phyloP scores from a whole-genome alignment of 2,113 vertebrate species.

The Callionymus lyra region DNA sequence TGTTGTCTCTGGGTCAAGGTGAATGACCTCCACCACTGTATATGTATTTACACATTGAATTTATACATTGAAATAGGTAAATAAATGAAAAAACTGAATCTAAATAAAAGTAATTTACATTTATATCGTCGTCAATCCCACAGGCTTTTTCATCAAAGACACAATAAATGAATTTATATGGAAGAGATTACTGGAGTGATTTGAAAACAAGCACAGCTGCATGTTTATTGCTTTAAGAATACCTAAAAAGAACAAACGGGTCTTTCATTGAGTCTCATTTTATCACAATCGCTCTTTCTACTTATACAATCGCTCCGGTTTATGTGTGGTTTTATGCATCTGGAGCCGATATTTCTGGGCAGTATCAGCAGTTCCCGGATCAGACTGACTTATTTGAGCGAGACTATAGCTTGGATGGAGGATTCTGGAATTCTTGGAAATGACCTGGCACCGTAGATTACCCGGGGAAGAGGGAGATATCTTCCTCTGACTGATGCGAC shows the following conservation, averaged over 20 bases:
- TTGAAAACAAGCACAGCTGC: too few species aligned
- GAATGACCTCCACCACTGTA: too few species aligned
- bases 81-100: too few species aligned
- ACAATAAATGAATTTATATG: too few species aligned
- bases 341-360: constrained; percentile 21
- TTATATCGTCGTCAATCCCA: too few species aligned
- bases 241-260: constrained; percentile 3
- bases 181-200: too few species aligned
- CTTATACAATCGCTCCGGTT: constrained; percentile 25
- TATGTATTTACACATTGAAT: too few species aligned
- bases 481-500: constrained; percentile 17
- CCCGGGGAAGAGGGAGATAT: constrained; percentile 6
- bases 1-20: too few species aligned
- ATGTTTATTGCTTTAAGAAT: too few species aligned
- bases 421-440: constrained; percentile 28
- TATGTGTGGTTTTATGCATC: constrained; percentile 32
- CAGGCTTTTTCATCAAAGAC: too few species aligned
- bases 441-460: constrained; percentile 27
- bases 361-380: constrained; percentile 5
- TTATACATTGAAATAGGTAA: too few species aligned
- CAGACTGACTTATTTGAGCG: constrained; percentile 12
- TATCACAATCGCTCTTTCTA: constrained; percentile 17
- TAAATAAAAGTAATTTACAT: too few species aligned
- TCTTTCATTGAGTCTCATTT: constrained; percentile 17
- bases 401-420: constrained; percentile 11